Conservation (phyloP, 1,140 invertebrate species). For the Polypedilum pembai region DNA sequence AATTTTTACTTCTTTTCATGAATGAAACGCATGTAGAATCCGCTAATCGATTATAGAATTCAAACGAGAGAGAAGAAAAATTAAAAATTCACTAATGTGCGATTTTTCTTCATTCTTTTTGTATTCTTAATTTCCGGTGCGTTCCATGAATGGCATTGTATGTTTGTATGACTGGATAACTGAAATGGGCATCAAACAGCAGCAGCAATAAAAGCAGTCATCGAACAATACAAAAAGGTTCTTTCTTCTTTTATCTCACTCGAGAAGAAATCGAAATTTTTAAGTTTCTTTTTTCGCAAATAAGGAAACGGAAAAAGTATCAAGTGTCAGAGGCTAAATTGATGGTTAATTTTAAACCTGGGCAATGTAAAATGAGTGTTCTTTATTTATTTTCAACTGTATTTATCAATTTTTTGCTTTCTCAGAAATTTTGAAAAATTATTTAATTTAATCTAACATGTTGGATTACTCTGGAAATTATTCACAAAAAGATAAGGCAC, state of each 20-base stretch:
- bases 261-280: not conserved
- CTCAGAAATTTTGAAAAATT: too few relatives aligned
- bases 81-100: slow-evolving; percentile 2
- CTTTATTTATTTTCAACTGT: not conserved
- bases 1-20: not conserved
- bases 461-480: too few relatives aligned
- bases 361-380: not conserved
- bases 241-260: not conserved
- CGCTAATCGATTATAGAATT: not conserved
- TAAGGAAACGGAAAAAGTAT: slow-evolving; percentile 12
- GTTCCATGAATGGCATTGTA: slow-evolving; percentile 10
- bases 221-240: slow-evolving; percentile 18
- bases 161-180: slow-evolving; percentile 2
- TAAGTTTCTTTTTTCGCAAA: not conserved
- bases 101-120: not conserved
- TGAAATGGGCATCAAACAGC: not conserved
- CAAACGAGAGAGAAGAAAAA: not conserved
- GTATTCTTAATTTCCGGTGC: not conserved
- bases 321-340: slow-evolving; percentile 16
- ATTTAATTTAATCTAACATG: too few relatives aligned
- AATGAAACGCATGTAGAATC: not conserved
- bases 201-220: not conserved
- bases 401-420: too few relatives aligned
- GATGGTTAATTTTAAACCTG: not conserved
- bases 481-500: too few relatives aligned